Evolutionary conservation across 2,113 vertebrate genomes (phyloP).

Genomic region (Turnix velox): DNA sequence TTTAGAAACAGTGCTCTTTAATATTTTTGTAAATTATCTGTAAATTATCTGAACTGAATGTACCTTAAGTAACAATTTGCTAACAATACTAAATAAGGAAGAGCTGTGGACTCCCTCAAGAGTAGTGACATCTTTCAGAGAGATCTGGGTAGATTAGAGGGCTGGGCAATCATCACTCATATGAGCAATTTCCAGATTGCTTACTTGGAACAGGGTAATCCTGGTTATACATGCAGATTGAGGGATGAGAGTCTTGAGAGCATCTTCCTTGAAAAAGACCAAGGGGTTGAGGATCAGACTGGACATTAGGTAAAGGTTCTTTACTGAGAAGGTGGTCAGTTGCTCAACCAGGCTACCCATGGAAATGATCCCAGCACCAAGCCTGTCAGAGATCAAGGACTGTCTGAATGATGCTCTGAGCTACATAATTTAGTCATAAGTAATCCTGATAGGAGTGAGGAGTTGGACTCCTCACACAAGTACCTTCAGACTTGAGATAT

Average conservation of each 20-base stretch:
- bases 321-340: too few species aligned
- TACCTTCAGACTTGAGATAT: too few species aligned
- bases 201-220: background rate
- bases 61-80: background rate
- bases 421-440: too few species aligned
- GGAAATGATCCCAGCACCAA: too few species aligned
- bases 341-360: too few species aligned
- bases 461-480: too few species aligned
- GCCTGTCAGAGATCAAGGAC: too few species aligned
- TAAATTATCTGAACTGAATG: accelerated
- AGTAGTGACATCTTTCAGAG: background rate
- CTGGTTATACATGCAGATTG: background rate
- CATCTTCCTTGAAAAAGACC: background rate
- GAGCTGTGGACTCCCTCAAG: background rate
- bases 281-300: too few species aligned
- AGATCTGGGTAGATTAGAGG: background rate
- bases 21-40: background rate
- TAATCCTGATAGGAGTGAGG: too few species aligned
- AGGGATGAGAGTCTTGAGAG: background rate
- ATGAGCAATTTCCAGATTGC: background rate
- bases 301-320: too few species aligned
- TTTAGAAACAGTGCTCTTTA: background rate
- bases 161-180: background rate
- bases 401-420: too few species aligned
- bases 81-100: background rate